Conservation (phyloP, 2,797 vertebrate species). For the Cyprinella venusta region DNA sequence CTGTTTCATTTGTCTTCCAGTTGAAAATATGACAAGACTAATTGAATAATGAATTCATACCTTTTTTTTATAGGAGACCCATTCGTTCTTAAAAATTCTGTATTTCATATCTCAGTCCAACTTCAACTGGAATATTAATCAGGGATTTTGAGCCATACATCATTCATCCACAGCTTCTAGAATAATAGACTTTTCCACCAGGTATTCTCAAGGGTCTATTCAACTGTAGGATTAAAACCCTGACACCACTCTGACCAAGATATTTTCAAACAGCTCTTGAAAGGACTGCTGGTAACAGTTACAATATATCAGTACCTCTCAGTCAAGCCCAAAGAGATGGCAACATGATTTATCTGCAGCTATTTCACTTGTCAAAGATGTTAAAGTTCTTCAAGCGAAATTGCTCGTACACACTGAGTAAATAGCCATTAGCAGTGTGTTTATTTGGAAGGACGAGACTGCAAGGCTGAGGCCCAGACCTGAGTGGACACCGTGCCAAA, state of each 20-base stretch:
- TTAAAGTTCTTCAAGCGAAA: slow-evolving; percentile 78
- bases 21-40: not conserved
- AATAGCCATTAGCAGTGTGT: slow-evolving; percentile 80
- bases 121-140: not conserved
- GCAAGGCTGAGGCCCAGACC: slow-evolving; percentile 68
- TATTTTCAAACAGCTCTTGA: slow-evolving; percentile 59
- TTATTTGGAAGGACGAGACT: slow-evolving; percentile 79
- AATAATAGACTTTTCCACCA: not conserved
- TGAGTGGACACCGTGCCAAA: slow-evolving; percentile 72
- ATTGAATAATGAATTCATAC: not conserved
- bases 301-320: slow-evolving; percentile 71
- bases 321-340: slow-evolving; percentile 75
- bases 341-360: slow-evolving; percentile 79
- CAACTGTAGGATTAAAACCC: slow-evolving; percentile 65
- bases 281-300: slow-evolving; percentile 74
- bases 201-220: slow-evolving; percentile 8
- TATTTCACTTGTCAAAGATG: slow-evolving; percentile 81
- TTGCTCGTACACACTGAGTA: slow-evolving; percentile 76
- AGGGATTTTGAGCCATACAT: slow-evolving; percentile 10
- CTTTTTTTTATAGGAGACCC: not conserved
- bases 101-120: not conserved
- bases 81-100: too few relatives aligned
- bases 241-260: slow-evolving; percentile 68
- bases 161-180: slow-evolving; percentile 52
- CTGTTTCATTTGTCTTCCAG: not conserved